Base-by-base conservation (phyloP, 1,140 invertebrate species). In the Globodera rostochiensis region DNA sequence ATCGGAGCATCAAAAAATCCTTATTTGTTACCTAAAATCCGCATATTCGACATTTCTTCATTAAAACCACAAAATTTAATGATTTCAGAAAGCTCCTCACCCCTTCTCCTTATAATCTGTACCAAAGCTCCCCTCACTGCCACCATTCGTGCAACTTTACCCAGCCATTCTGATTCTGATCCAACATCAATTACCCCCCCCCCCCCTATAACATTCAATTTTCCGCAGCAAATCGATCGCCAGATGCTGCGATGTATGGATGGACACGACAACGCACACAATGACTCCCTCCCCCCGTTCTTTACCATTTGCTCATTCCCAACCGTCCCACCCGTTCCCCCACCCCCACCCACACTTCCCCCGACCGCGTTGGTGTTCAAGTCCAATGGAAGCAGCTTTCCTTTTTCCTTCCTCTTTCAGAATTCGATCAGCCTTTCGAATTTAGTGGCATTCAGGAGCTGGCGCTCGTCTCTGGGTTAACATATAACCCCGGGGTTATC, bases 221-320 rank as follows among this genome's bases (percentile, higher is more conserved):
- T 47, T 71, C 69, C 69, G 69, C 69, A 45, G 69, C 69, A 71
- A 71, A 71, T 71, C 69, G 69, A 71, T 71, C 69, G 69, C 36
- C 36, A 66, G 13, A 21, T 66, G 13, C 13, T 66, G 21, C 36
- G 69, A 71, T 15, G 25, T 71, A 47, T 71, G 69, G 69, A 71
- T 71, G 69, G 69, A 71, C 46, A 71, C 8, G 11, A 70, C 67
- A 70, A 45, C 46, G 69, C 69, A 47, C 11, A 71, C 69, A 71
- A 71, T 71, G 36, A 45, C 69, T 47, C 69, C 0, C 69, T 36
- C 69, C 36, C 46, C 36, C 69, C 69, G 25, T 71, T 71, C 69
- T 47, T 71, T 47, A 45, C 69, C 69, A 47, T 47, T 25, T 47
- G 46, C 69, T 47, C 69, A 47, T 47, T 21, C 69, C 25, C 69